Conservation (phyloP, 37 sponge, comb jelly and placozoan genomes). For the Ianthella basta region DNA sequence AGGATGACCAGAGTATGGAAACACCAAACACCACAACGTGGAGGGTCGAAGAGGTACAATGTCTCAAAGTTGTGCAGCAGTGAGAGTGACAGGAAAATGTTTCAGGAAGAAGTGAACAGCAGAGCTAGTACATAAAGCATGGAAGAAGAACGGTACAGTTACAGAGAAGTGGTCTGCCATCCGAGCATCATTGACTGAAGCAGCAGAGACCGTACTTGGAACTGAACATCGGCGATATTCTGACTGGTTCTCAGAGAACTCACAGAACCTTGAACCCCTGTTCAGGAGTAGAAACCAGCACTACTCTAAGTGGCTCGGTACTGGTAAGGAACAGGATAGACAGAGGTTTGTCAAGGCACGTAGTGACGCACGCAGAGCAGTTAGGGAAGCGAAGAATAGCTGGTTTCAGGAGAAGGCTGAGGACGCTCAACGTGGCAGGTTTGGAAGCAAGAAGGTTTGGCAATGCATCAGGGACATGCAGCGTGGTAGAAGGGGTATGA, state of each 20-base stretch:
- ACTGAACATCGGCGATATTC: constrained; percentile 17
- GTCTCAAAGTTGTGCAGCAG: constrained; percentile 13
- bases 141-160: constrained; percentile 13
- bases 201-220: constrained; percentile 17
- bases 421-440: constrained; percentile 36
- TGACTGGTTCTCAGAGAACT: constrained; percentile 25
- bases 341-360: neutral
- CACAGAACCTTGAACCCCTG: constrained; percentile 13
- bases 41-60: constrained; percentile 4
- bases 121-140: neutral
- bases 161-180: constrained; percentile 1
- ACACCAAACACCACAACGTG: neutral
- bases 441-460: constrained; percentile 38
- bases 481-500: constrained; percentile 39
- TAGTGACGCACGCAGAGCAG: constrained; percentile 6
- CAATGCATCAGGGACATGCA: constrained; percentile 43
- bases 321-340: constrained; percentile 6
- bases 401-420: constrained; percentile 37
- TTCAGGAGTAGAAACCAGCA: neutral
- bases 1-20: constrained; percentile 10
- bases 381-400: constrained; percentile 25
- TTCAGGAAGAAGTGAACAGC: constrained; percentile 21
- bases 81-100: neutral
- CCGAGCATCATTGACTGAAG: constrained; percentile 5
- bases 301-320: constrained; percentile 18